These are phyloP conservation scores for Macropodus opercularis DNA, from an alignment of 2,797 vertebrate species.

Conservation along the genomic window DNA sequence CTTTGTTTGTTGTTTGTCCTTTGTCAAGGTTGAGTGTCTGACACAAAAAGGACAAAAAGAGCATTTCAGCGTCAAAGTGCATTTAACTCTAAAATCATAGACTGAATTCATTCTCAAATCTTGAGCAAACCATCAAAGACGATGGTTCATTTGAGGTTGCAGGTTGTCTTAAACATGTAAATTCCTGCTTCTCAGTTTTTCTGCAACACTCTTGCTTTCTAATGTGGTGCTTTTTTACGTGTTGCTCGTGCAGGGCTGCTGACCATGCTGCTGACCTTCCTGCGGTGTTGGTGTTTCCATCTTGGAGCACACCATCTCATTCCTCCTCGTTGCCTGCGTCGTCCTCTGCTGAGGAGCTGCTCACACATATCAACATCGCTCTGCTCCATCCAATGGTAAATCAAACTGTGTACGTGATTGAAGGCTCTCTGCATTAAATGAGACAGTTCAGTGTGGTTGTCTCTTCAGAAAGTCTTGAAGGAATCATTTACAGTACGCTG, in stretches of 20 bases:
- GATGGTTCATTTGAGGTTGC: too few relatives aligned
- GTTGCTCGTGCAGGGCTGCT: slow-evolving; percentile 76
- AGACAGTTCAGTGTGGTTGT: not conserved
- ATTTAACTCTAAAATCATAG: too few relatives aligned
- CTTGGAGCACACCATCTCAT: slow-evolving; percentile 54
- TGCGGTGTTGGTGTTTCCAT: slow-evolving; percentile 82
- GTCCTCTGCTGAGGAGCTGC: slow-evolving; percentile 66
- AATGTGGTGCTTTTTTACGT: not conserved
- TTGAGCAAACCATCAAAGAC: too few relatives aligned
- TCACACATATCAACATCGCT: slow-evolving; percentile 71
- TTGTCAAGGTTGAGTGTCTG: slow-evolving; percentile 11
- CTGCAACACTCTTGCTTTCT: too few relatives aligned
- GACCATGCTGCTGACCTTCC: slow-evolving; percentile 81
- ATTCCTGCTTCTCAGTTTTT: too few relatives aligned
- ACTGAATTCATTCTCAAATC: too few relatives aligned
- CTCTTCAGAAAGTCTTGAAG: not conserved
- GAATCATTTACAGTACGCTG: slow-evolving; percentile 1
- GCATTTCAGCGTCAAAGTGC: too few relatives aligned
- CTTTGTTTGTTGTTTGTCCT: not conserved
- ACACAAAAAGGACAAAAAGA: too few relatives aligned
- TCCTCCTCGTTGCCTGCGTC: slow-evolving; percentile 65
- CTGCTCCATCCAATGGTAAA: slow-evolving; percentile 87
- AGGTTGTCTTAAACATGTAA: too few relatives aligned
- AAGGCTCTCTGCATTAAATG: not conserved
- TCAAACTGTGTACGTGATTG: slow-evolving; percentile 18